Conservation (phyloP, 2,113 vertebrate genomes). For the Herpetotheres cachinnans region DNA sequence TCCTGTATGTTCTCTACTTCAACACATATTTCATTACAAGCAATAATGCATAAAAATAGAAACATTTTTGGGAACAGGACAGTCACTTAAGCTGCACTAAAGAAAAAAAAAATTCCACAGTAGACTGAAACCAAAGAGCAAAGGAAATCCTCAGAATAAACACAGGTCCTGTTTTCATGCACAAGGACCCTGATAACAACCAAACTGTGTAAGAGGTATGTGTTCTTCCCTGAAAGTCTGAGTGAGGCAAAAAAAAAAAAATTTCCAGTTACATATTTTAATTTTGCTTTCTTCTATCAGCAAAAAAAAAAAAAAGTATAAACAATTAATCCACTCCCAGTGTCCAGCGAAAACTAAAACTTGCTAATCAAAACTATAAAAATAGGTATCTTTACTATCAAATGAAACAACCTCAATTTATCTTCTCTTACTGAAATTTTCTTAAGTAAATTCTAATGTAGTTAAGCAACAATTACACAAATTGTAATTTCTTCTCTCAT, state of each 20-base stretch:
- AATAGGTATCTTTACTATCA: neutral
- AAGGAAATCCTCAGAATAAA: conserved; percentile 14
- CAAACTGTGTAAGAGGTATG: neutral
- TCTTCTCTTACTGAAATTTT: neutral
- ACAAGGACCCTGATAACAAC: neutral
- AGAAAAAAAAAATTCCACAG: neutral
- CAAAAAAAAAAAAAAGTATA: neutral
- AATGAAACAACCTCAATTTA: neutral
- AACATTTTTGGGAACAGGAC: neutral
- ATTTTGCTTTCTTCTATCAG: neutral
- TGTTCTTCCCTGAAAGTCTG: neutral
- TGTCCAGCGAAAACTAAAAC: neutral
- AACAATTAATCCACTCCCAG: neutral
- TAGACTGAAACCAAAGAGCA: neutral
- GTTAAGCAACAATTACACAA: neutral
- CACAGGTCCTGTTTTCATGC: conserved; percentile 2
- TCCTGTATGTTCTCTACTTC: neutral
- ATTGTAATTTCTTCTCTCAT: neutral
- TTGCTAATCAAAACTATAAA: neutral
- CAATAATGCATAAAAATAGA: neutral
- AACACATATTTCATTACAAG: neutral
- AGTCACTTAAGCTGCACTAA: neutral
- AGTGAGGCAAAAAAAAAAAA: neutral
- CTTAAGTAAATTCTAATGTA: neutral
- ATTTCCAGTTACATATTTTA: neutral